A percentile compares a stretch with the other conserved stretches of the same genome.
phyloP scores from a whole-genome alignment of 2,888 invertebrate genomes.

The Nymphalis c-album region DNA sequence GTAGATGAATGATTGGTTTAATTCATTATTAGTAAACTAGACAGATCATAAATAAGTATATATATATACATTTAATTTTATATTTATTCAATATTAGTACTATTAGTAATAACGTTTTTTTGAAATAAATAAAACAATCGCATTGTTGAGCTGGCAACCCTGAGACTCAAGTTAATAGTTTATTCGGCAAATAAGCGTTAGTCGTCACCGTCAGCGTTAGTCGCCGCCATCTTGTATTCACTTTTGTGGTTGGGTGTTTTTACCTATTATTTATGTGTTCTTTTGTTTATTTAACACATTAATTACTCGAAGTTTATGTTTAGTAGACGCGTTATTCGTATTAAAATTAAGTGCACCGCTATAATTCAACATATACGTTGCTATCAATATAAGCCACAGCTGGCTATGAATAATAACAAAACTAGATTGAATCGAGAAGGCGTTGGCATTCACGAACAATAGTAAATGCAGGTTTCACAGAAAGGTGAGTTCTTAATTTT shows the following conservation, averaged over 20 bases:
- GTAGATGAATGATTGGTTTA: no score
- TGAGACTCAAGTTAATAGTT: no score
- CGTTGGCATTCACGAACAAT: conserved; percentile 28
- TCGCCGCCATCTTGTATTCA: conserved; percentile 9
- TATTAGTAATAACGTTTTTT: no score
- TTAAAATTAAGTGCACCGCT: background rate
- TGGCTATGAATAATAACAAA: conserved; percentile 31
- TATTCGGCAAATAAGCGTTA: no score
- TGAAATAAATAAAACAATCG: no score
- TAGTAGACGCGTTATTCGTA: conserved; percentile 1
- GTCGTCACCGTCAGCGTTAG: background rate
- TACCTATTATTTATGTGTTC: background rate
- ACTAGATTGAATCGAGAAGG: conserved; percentile 23
- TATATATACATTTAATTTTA: no score
- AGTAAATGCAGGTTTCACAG: conserved; percentile 47
- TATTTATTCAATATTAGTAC: no score
- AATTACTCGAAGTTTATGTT: background rate
- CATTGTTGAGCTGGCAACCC: no score
- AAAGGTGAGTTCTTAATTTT: conserved; percentile 37
- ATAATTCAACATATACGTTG: conserved; percentile 13
- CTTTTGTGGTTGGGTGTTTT: background rate
- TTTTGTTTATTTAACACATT: background rate
- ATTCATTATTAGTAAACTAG: no score
- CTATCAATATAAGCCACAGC: conserved; percentile 15
- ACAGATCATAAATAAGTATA: no score